Evolutionary conservation across 1,140 invertebrate genomes (phyloP).

Genomic region (Drosophila navojoa): DNA sequence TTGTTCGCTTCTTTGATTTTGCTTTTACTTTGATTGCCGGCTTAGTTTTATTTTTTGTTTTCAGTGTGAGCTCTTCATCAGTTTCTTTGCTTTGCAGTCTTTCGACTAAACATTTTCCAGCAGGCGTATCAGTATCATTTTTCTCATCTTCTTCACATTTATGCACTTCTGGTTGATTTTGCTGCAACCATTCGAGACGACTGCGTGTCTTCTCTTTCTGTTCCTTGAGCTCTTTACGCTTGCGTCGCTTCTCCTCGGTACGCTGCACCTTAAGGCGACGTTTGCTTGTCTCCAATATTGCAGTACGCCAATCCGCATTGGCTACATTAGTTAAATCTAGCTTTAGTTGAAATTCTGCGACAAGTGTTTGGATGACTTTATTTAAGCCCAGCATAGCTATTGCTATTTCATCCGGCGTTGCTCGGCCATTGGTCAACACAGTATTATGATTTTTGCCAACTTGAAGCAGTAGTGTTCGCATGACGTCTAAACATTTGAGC

Average conservation of each 20-base stretch:
- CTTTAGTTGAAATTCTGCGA: slow-evolving; percentile 46
- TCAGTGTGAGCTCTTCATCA: no score
- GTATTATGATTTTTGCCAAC: slow-evolving; percentile 56
- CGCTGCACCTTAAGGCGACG: slow-evolving; percentile 54
- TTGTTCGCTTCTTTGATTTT: not conserved
- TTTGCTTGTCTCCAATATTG: slow-evolving; percentile 71
- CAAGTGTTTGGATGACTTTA: slow-evolving; percentile 64
- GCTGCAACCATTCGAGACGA: slow-evolving; percentile 67
- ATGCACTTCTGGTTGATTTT: slow-evolving; percentile 42
- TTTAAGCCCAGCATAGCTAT: slow-evolving; percentile 68
- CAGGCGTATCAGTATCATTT: not conserved
- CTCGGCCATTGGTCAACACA: slow-evolving; percentile 67
- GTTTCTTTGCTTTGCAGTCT: not conserved
- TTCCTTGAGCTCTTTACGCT: slow-evolving; percentile 65
- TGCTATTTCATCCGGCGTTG: slow-evolving; percentile 69
- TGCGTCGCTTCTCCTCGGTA: slow-evolving; percentile 61
- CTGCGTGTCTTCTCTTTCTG: slow-evolving; percentile 60
- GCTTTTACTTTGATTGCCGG: not conserved
- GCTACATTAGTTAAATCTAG: slow-evolving; percentile 45
- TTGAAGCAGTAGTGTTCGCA: slow-evolving; percentile 49
- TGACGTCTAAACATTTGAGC: slow-evolving; percentile 53
- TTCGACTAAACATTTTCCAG: not conserved
- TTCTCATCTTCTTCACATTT: not conserved
- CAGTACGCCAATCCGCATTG: slow-evolving; percentile 59
- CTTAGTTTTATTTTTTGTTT: no score